phyloP scores from a whole-genome alignment of 2,113 vertebrate genomes.

The Solenodon paradoxus region DNA sequence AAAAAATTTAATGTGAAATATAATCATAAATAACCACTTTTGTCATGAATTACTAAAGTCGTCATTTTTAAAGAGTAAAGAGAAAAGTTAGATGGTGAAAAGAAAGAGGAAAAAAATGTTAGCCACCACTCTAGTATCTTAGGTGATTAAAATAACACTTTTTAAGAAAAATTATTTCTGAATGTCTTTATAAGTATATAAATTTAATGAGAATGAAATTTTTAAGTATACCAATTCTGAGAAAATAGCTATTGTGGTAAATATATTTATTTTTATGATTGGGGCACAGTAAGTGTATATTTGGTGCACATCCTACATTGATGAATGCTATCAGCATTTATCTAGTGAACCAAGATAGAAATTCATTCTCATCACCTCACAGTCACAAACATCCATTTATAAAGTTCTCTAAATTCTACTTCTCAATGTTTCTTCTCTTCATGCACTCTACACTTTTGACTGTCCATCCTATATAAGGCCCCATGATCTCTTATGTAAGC shows the following conservation, averaged over 20 bases:
- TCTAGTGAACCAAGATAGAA: background rate
- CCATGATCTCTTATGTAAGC: background rate
- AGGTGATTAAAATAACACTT: background rate
- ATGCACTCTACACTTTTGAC: background rate
- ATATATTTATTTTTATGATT: background rate
- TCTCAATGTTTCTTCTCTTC: background rate
- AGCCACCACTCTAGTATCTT: background rate
- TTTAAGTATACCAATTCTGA: background rate
- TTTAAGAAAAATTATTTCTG: background rate
- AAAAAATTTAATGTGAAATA: background rate
- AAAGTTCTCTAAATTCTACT: background rate
- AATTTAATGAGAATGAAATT: background rate
- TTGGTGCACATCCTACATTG: background rate
- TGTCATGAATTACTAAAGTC: background rate
- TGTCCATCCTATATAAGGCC: background rate
- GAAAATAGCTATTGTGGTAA: background rate
- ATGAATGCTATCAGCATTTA: background rate
- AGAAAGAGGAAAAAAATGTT: background rate
- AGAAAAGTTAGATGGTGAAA: background rate
- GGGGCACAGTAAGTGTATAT: background rate
- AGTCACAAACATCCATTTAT: too few relatives aligned
- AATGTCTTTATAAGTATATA: background rate
- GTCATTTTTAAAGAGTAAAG: background rate
- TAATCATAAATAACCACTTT: background rate
- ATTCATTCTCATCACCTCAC: background rate